phyloP scores from a whole-genome alignment of 1,140 invertebrate genomes.

The Venustaconcha ellipsiformis region DNA sequence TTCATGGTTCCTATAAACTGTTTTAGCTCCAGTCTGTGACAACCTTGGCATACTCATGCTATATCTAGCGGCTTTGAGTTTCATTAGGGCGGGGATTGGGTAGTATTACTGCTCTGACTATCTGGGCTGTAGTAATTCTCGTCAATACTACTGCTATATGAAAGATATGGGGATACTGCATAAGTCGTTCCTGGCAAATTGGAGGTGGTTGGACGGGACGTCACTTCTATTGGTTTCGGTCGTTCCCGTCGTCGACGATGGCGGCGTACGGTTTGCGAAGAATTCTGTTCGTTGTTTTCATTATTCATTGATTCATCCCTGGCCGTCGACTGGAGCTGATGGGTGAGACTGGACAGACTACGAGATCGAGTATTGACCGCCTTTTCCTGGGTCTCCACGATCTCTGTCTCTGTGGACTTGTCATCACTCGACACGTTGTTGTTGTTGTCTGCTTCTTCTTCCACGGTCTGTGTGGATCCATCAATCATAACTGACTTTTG shows the following conservation, averaged over 20 bases:
- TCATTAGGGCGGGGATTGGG: too few relatives aligned
- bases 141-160: slow-evolving; percentile 62
- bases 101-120: slow-evolving; percentile 4
- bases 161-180: slow-evolving; percentile 40
- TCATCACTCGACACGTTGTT: slow-evolving; percentile 34
- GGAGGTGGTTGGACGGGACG: slow-evolving; percentile 20
- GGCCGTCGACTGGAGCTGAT: slow-evolving; percentile 12
- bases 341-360: slow-evolving; percentile 38
- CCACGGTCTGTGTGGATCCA: slow-evolving; percentile 44
- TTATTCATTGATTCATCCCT: slow-evolving; percentile 19
- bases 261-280: slow-evolving; percentile 41
- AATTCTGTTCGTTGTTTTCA: slow-evolving; percentile 17
- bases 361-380: slow-evolving; percentile 63
- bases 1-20: too few relatives aligned
- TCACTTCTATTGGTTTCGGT: slow-evolving; percentile 25
- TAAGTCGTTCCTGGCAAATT: slow-evolving; percentile 35
- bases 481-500: slow-evolving; percentile 19
- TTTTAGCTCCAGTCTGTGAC: too few relatives aligned
- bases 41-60: too few relatives aligned
- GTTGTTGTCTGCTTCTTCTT: slow-evolving; percentile 25
- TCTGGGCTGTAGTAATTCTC: slow-evolving; percentile 52
- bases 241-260: slow-evolving; percentile 50
- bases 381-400: slow-evolving; percentile 55
- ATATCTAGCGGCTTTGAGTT: too few relatives aligned
- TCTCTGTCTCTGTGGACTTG: slow-evolving; percentile 58